These are phyloP conservation scores for Epinephelus lanceolatus DNA, from an alignment of 2,113 vertebrate genomes.

Conservation along the genomic window DNA sequence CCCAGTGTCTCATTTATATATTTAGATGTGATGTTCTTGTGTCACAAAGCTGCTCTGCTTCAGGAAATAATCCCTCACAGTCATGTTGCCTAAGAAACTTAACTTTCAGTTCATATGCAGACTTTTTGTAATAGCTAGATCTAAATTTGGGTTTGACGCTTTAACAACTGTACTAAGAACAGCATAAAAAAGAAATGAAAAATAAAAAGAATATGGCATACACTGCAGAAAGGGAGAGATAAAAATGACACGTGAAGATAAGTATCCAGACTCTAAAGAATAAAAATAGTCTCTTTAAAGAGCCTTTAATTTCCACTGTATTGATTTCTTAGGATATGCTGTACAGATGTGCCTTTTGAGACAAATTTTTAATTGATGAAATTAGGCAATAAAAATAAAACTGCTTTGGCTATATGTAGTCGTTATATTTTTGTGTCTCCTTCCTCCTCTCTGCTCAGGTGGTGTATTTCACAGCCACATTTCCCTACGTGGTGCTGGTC, in stretches of 20 bases:
- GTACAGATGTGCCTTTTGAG: too few relatives aligned
- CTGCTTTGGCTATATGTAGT: background rate
- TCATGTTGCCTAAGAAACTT: background rate
- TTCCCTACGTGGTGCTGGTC: conserved; percentile 96
- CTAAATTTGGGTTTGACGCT: background rate
- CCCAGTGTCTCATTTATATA: too few relatives aligned
- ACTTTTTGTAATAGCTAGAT: background rate
- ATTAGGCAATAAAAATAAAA: too few relatives aligned
- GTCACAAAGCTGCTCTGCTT: background rate
- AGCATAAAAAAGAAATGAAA: background rate
- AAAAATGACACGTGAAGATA: background rate
- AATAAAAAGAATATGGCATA: background rate
- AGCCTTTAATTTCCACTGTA: background rate
- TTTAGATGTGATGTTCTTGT: background rate
- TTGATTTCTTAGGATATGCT: background rate
- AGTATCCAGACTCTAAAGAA: too few relatives aligned
- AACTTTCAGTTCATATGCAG: background rate
- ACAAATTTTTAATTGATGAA: too few relatives aligned
- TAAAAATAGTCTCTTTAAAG: background rate
- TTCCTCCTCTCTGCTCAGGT: conserved; percentile 84
- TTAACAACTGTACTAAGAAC: background rate
- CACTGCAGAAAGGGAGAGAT: background rate
- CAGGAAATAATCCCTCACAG: background rate
- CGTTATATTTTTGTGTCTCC: too few relatives aligned
- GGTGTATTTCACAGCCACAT: conserved; percentile 98